Base-by-base conservation (phyloP, 2,888 invertebrate genomes). In the Heliconius ethilla region DNA sequence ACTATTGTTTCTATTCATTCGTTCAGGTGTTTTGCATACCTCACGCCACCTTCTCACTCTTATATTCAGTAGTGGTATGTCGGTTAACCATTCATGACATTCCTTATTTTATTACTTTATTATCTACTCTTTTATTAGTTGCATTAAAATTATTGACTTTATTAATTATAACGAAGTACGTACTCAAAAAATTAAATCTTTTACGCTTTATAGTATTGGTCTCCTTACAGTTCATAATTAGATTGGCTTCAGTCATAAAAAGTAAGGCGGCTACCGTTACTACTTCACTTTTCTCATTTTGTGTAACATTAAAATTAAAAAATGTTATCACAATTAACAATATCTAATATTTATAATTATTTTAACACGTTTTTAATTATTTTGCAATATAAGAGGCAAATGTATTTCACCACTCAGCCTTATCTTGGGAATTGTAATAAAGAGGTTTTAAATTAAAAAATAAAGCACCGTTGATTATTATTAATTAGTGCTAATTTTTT, bases 311-410 rank as follows among this genome's bases (percentile, higher is more conserved):
- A 45, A 69, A 45, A 69, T 25, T 69, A 40, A 69, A 69, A 27
- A 69, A 69, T 3, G 7, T 25, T 25, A 40, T 40, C 25, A 25
- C 9, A 69, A 69, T 69, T 69, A 69, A 45, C 40, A 45, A 25
- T 69, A 62, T 66, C 51, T 75, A 22, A 76, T 67, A 65, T 51
- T 25, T 45, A 33, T 37, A 29, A 69, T 62, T 40, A 10, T 72
- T 72, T 70, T 72, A 33, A 59, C 55, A 55, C 59, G 3, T 72
- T 59, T 33, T 72, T 72, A 72, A 72, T 72, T 59, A 72, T 33
- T 59, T 0, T 37, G 33, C 33, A 59, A 37, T 59, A 15, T 59
- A 59, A n/a, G 72, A n/a, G 33, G 55, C 59, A 9, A 72, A 72
- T 33, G 55, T 55, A 33, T 72, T 55, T 72, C 33, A 37, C 13